Percentiles rank a stretch among this genome's conserved stretches.
Conservation (phyloP, 2,113 vertebrate genomes). For the Bufo gargarizans region DNA sequence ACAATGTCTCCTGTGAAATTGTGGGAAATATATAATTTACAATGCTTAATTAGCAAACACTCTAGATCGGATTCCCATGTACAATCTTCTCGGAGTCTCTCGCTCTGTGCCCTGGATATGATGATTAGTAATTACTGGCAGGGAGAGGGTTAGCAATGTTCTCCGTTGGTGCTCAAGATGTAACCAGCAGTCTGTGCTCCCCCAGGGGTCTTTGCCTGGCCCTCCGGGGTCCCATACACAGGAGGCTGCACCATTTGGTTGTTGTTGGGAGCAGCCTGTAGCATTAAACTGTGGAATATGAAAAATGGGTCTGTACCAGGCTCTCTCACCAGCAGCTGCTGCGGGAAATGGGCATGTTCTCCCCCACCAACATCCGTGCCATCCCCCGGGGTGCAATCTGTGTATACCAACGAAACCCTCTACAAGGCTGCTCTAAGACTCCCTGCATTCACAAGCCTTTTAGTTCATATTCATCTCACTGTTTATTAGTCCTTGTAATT, state of each 20-base stretch:
- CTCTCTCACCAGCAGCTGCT: constrained; percentile 56
- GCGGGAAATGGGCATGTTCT: constrained; percentile 50
- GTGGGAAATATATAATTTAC: background rate
- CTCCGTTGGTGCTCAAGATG: constrained; percentile 44
- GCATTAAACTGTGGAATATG: constrained; percentile 51
- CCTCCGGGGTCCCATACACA: constrained; percentile 49
- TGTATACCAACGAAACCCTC: constrained; percentile 42
- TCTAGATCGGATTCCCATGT: background rate
- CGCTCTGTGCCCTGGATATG: background rate
- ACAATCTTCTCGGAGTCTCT: background rate
- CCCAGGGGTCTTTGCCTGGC: constrained; percentile 28
- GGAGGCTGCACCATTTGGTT: constrained; percentile 56
- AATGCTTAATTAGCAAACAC: background rate
- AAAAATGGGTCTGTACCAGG: constrained; percentile 59
- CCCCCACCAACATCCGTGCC: constrained; percentile 41
- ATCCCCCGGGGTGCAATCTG: constrained; percentile 53
- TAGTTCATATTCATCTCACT: background rate
- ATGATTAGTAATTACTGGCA: constrained; percentile 11
- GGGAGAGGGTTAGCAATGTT: constrained; percentile 38
- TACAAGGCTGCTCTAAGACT: constrained; percentile 37
- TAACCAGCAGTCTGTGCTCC: constrained; percentile 56
- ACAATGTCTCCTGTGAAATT: background rate
- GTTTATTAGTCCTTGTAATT: background rate
- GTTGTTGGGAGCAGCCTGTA: constrained; percentile 52
- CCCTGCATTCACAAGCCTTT: background rate